A percentile compares a stretch with the other conserved stretches of the same genome.
phyloP scores from a whole-genome alignment of 2,113 vertebrate genomes.

The Recurvirostra avosetta region DNA sequence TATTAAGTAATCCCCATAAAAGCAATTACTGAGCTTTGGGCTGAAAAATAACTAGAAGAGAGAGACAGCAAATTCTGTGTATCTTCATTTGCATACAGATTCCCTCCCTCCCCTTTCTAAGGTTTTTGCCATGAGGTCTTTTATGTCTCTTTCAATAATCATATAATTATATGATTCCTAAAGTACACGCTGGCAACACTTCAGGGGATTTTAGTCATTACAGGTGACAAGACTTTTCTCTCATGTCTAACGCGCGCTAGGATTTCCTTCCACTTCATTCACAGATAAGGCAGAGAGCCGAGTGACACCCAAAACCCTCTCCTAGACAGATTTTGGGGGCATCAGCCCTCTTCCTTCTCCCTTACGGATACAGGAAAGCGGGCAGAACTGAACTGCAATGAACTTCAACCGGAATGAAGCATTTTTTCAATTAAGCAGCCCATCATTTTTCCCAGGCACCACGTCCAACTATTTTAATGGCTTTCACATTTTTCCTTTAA shows the following conservation, averaged over 20 bases:
- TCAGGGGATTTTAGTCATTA: constrained; percentile 71
- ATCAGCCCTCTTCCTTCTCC: not conserved
- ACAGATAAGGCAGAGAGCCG: not conserved
- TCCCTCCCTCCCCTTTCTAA: constrained; percentile 19
- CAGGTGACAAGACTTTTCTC: constrained; percentile 66
- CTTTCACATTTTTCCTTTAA: constrained; percentile 62
- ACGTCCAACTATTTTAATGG: constrained; percentile 40
- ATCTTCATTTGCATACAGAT: constrained; percentile 54
- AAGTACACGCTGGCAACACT: constrained; percentile 67
- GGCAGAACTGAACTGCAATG: not conserved
- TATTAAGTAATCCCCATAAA: constrained; percentile 65
- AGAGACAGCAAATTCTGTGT: constrained; percentile 41
- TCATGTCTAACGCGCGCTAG: not conserved
- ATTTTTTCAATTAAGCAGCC: constrained; percentile 40
- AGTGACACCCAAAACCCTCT: not conserved
- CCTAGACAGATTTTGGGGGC: not conserved
- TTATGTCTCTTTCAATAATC: constrained; percentile 72
- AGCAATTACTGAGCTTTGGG: constrained; percentile 59
- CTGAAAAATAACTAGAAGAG: constrained; percentile 40
- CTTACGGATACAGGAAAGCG: not conserved
- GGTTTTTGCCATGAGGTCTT: constrained; percentile 61
- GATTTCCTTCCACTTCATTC: constrained; percentile 55
- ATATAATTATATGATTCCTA: constrained; percentile 71
- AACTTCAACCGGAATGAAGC: not conserved
- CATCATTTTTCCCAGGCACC: constrained; percentile 42